Base-by-base conservation (phyloP, 2,113 vertebrate species). In the Lamprologus speciosus region DNA sequence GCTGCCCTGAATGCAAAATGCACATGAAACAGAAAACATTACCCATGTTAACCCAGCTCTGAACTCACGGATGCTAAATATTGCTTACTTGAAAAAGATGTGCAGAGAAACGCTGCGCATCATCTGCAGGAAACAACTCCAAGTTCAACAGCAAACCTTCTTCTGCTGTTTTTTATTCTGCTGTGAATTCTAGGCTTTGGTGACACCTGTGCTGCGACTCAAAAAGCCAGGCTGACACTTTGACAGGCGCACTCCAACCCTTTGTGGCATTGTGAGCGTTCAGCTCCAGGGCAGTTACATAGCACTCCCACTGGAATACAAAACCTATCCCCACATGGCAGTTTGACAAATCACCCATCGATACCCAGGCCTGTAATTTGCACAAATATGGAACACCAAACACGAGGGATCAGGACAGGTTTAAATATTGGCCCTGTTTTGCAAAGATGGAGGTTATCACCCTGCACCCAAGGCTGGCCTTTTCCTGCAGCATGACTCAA, bases 261-360 rank as follows among this genome's bases (percentile, higher is more conserved):
- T 89, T 85, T 86, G 73, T 92, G 85, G 60, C 88, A 85, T 50
- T 50, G 23, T 63, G 86, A 88, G 79, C 81, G 40, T 91, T 88
- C 87, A 84, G 81, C 89, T 89, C 8, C 51, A 79, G 75, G 23
- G 47, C 51, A 57, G 80, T 81, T 82, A 90, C 90, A 81, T 35
- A 80, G 58, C 7, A 73, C 81, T 87, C 90, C 87, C 87, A 13
- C 4, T 47, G 82, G 90, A 91, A 88, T 90, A 89, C 68, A 87
- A 91, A 95, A 93, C 87, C 82, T 88, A 86, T 91, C 83, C 89
- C 86, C 58, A 21, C 63, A 82, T 78, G 87, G 88, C 82, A 90
- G 87, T 75, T 88, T 93, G 90, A 94, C 92, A 94, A 94, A 94
- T 94, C 82, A 88, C 88, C 88, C 86, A 90, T 90, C 92, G 89